Evolutionary conservation across 2,113 vertebrate species (phyloP), one percentile per base, ranked within the genome.

Genomic region (Struthio camelus): DNA sequence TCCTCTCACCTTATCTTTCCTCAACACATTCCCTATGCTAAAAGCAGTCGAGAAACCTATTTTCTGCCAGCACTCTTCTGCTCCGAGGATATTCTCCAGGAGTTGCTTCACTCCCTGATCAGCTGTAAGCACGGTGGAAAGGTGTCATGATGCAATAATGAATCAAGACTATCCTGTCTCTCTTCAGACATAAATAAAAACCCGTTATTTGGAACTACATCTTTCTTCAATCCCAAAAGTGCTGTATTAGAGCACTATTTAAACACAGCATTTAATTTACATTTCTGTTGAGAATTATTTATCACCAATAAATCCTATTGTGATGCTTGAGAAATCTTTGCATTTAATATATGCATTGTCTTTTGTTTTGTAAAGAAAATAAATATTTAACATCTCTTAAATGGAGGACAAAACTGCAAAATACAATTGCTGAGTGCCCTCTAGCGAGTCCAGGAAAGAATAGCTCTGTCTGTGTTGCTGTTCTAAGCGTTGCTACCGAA

Each of bases 341-440:
- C 53, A 42, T 27, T 70, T 42, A 30, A 25, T 14, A 17, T 3
- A 3, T 1, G 7, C 1, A 18, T 3, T 15, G 36, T 2, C 32
- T 59, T 61, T 30, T 36, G 3, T 44, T 54, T 6, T 12, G 27
- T 77, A 38, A 22, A 38, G 28, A 25, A 36, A 36, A 32, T n/a
- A 24, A 34, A 4, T 2, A 1, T 0, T 11, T 5, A 4, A 3
- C 0, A 8, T 0, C 8, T 2, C 34, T 8, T 87, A 16, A 27
- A 10, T 0, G 66, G 50, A 2, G 3, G 46, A 53, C 32, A 34
- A 23, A 36, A 6, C 0, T 42, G 22, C 11, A 72, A 97, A 97
- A 25, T 6, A 36, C 69, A 78, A 87, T 94, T 96, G 83, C 80
- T 27, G 96, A 94, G 94, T 72, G 83, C 97, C 98, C 97, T 97